phyloP scores from a whole-genome alignment of 2,888 invertebrate species.

The Dicroscelio sp. region DNA sequence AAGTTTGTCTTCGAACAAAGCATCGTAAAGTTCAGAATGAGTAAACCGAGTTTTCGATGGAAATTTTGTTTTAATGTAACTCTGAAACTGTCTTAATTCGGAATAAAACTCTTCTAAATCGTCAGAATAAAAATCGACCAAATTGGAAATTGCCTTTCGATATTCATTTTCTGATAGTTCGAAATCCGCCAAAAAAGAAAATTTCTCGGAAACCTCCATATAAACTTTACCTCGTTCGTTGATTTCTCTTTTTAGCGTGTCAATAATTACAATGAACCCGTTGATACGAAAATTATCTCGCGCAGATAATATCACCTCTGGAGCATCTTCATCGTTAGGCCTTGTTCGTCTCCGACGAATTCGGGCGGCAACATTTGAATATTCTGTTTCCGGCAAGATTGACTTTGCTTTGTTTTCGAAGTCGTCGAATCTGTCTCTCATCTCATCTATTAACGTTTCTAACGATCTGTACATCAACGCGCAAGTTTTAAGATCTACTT shows the following conservation, averaged over 20 bases:
- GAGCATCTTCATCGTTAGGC: slow-evolving; percentile 61
- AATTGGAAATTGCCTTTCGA: neutral
- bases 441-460: slow-evolving; percentile 17
- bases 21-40: slow-evolving; percentile 5
- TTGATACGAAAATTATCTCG: slow-evolving; percentile 48
- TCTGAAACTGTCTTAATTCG: slow-evolving; percentile 5
- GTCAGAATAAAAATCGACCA: slow-evolving; percentile 1
- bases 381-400: slow-evolving; percentile 48
- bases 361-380: slow-evolving; percentile 33
- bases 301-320: slow-evolving; percentile 20
- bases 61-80: neutral
- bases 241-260: slow-evolving; percentile 39
- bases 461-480: slow-evolving; percentile 18
- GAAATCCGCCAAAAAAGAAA: slow-evolving; percentile 46
- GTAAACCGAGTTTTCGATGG: neutral
- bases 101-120: slow-evolving; percentile 1
- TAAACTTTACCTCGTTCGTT: slow-evolving; percentile 40
- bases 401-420: slow-evolving; percentile 51
- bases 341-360: slow-evolving; percentile 21
- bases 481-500: too few species aligned
- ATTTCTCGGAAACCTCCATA: slow-evolving; percentile 12
- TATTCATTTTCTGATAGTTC: slow-evolving; percentile 23
- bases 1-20: neutral
- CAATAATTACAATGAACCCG: slow-evolving; percentile 41
- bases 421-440: slow-evolving; percentile 37